Conservation (phyloP, 2,797 vertebrate species). For the Todus mexicanus region DNA sequence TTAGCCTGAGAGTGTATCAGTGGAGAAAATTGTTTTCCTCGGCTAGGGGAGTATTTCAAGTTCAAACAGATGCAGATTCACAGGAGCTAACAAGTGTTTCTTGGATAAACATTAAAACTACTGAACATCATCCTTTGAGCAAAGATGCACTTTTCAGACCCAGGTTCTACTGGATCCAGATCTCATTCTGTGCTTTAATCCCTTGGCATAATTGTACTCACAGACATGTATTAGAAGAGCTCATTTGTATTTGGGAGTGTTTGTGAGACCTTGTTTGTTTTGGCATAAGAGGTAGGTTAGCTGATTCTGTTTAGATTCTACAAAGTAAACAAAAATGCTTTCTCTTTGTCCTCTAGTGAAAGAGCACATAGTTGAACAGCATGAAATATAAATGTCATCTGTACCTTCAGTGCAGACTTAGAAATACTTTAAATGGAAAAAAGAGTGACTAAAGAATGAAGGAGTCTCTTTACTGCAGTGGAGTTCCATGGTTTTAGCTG, state of each 20-base stretch:
- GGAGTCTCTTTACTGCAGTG: not conserved
- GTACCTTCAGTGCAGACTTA: not conserved
- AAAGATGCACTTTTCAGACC: not conserved
- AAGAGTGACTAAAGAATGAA: not conserved
- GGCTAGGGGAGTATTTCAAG: not conserved
- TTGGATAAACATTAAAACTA: not conserved
- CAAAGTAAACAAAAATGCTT: not conserved
- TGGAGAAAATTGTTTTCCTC: not conserved
- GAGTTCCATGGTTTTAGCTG: not conserved
- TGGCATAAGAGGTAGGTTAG: not conserved
- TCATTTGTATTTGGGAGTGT: not conserved
- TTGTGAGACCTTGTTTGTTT: not conserved
- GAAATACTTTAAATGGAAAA: not conserved
- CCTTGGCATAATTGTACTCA: not conserved
- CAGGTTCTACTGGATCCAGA: not conserved
- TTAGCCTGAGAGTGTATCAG: not conserved
- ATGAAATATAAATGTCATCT: not conserved
- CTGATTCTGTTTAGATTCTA: not conserved
- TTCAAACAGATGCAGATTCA: not conserved
- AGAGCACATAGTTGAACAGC: not conserved
- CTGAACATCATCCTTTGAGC: not conserved
- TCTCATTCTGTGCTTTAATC: not conserved
- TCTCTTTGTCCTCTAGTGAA: not conserved
- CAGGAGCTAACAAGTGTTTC: not conserved
- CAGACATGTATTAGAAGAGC: not conserved